Conservation (phyloP, 2,888 invertebrate species). For the Pheosia gnoma region DNA sequence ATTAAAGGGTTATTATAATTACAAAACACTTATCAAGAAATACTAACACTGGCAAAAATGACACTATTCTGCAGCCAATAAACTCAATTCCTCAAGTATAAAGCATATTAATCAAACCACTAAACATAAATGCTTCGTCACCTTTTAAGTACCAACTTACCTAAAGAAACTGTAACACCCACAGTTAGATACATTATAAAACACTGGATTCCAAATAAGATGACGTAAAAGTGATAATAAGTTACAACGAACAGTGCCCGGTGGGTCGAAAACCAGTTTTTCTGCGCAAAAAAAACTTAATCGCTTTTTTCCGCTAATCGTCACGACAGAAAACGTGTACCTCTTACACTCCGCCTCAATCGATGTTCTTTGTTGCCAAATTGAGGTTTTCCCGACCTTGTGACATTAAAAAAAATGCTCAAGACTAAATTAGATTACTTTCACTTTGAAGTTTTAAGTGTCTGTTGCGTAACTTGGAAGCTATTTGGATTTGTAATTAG, state of each 20-base stretch:
- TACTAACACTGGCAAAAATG: too few relatives aligned
- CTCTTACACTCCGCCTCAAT: conserved; percentile 45
- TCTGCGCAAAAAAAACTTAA: conserved; percentile 48
- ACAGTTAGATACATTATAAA: conserved; percentile 15
- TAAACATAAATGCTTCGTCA: too few relatives aligned
- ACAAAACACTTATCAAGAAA: too few relatives aligned
- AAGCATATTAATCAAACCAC: too few relatives aligned
- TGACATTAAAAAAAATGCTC: conserved; percentile 41
- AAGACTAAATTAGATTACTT: conserved; percentile 56
- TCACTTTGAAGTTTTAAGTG: conserved; percentile 58
- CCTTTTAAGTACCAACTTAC: not conserved
- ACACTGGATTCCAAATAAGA: conserved; percentile 28
- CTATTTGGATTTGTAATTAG: conserved; percentile 58
- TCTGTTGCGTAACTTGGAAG: conserved; percentile 48
- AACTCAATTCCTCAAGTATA: too few relatives aligned
- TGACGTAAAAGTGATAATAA: conserved; percentile 21
- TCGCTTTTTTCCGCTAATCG: conserved; percentile 35
- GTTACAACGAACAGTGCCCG: conserved; percentile 17
- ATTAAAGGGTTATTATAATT: too few relatives aligned
- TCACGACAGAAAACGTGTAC: conserved; percentile 46
- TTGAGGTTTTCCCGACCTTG: conserved; percentile 59
- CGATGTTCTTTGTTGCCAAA: conserved; percentile 58
- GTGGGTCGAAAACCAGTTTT: conserved; percentile 32
- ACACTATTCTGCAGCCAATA: too few relatives aligned
- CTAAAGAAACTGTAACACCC: conserved; percentile 12